Evolutionary conservation across 1,140 invertebrate species (phyloP).

Genomic region (Polyergus mexicanus): DNA sequence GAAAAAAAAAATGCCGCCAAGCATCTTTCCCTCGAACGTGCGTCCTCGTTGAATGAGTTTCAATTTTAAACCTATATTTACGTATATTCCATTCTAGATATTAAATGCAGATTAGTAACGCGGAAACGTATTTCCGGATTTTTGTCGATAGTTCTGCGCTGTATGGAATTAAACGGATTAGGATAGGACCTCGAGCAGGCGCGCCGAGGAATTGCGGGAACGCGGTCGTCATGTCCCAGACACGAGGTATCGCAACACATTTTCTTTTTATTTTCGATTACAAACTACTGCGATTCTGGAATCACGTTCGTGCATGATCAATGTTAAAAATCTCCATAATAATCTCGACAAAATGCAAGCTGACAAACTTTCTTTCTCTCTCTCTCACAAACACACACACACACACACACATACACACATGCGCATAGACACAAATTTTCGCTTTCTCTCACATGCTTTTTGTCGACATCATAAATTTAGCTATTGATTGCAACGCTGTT

Average conservation of each 20-base stretch:
- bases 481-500: neutral
- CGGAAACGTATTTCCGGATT: too few species aligned
- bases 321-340: slow-evolving; percentile 70
- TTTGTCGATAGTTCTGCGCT: too few species aligned
- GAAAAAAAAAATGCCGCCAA: too few species aligned
- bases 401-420: neutral
- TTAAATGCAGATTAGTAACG: too few species aligned
- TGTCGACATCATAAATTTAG: too few species aligned
- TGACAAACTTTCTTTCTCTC: slow-evolving; percentile 19
- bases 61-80: too few species aligned
- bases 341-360: slow-evolving; percentile 66
- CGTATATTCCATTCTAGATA: too few species aligned
- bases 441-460: slow-evolving; percentile 31
- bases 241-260: slow-evolving; percentile 53
- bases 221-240: slow-evolving; percentile 37
- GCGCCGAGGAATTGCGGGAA: neutral
- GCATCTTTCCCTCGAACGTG: too few species aligned
- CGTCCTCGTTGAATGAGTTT: too few species aligned
- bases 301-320: slow-evolving; percentile 62
- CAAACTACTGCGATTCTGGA: slow-evolving; percentile 69
- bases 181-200: neutral
- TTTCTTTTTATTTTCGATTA: slow-evolving; percentile 58
- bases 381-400: too few species aligned
- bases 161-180: neutral
- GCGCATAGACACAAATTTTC: slow-evolving; percentile 46